Evolutionary conservation across 2,888 invertebrate genomes (phyloP), one percentile per base, ranked within the genome.

Genomic region (Toxonevra muliebris): DNA sequence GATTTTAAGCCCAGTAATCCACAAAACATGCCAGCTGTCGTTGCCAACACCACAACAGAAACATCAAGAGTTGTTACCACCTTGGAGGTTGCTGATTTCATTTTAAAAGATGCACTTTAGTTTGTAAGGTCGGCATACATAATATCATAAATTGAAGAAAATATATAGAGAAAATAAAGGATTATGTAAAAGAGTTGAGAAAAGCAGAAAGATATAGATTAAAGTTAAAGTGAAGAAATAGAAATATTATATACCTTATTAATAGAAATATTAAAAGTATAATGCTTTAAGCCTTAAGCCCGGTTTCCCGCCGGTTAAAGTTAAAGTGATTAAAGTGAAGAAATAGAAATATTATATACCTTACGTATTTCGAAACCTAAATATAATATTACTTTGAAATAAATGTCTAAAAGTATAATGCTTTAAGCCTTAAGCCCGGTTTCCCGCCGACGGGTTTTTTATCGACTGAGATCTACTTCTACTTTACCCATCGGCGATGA

Each of bases 31-130:
- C 85, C 85, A 3, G 82, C 75, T 41, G 78, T 74, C 60, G 80
- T 77, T 50, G 85, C 81, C 64, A 83, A 66, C 41, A 85, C 84
- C 48, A 85, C 85, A 61, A 84, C 82, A 2, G 83, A 83, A 0
- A 85, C 85, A 75, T 85, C 85, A 57, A 84, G 74, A 13, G 83
- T 82, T 19, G 85, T 85, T 9, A 85, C 85, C 72, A 85, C 84
- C 70, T 84, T 85, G 9, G 84, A 84, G n/a, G 85, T 85, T 19
- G 84, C 81, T 69, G 85, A 83, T 78, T 84, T 84, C 85, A 85
- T 85, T 81, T 85, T 85, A 82, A 84, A 85, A 84, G 83, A 84
- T 76, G 83, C 79, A 73, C 84, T 85, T 79, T 79, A 77, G 70
- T 71, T 75, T 58, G 63, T 62, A 68, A 69, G 70, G 69, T 71